Percentiles rank a stretch among this genome's conserved stretches.
phyloP scores from a whole-genome alignment of 1,140 invertebrate genomes.

The Drosophila persimilis region DNA sequence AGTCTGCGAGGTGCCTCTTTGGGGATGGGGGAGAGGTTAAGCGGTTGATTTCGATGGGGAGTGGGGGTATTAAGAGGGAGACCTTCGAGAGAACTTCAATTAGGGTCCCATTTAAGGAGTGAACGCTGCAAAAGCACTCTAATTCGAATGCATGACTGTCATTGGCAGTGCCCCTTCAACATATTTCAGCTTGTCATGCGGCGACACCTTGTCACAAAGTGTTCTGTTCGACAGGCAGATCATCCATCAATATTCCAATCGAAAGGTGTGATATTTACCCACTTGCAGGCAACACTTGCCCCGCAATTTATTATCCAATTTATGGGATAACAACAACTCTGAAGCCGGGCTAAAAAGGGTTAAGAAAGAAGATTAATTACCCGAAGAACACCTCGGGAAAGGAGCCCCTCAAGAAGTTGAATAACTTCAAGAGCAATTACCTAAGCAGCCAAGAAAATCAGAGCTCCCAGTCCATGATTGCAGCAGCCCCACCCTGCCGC shows the following conservation, averaged over 20 bases:
- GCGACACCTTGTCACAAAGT: constrained; percentile 31
- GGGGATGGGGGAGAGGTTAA: neutral
- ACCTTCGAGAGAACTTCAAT: too few species aligned
- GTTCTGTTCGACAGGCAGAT: constrained; percentile 5
- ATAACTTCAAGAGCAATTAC: constrained; percentile 55
- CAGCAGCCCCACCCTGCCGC: neutral
- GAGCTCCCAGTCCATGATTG: neutral
- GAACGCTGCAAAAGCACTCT: neutral
- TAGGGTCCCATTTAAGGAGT: too few species aligned
- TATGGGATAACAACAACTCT: neutral
- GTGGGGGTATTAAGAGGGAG: too few species aligned
- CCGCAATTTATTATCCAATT: constrained; percentile 39
- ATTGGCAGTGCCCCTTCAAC: constrained; percentile 19
- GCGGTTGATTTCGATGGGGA: neutral
- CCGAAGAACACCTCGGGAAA: neutral
- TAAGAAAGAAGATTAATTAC: constrained; percentile 35
- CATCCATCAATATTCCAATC: constrained; percentile 31
- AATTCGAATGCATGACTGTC: neutral
- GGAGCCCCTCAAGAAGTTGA: constrained; percentile 15
- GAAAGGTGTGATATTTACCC: neutral
- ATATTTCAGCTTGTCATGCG: constrained; percentile 28
- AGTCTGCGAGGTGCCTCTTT: neutral
- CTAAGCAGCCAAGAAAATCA: constrained; percentile 17
- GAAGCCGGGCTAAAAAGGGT: neutral
- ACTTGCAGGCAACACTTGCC: constrained; percentile 22